Evolutionary conservation across 1,140 invertebrate genomes (phyloP).

Genomic region (Papilio machaon): DNA sequence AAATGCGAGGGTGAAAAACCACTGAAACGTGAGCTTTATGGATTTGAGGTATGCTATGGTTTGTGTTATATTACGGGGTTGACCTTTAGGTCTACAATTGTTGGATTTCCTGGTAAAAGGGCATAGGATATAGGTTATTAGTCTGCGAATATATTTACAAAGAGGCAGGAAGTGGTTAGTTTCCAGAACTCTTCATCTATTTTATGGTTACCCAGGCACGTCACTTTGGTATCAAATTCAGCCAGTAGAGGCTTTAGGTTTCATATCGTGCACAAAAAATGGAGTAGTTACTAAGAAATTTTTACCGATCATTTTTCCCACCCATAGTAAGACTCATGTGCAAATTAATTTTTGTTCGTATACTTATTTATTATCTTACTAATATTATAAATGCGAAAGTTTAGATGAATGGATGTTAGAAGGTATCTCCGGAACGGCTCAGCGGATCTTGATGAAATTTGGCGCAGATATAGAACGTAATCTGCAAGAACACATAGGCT

Average conservation of each 20-base stretch:
- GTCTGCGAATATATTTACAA: background rate
- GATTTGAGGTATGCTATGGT: background rate
- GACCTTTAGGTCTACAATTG: background rate
- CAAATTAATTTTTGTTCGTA: no score
- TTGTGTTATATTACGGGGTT: background rate
- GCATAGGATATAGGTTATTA: background rate
- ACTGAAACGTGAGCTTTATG: conserved; percentile 20
- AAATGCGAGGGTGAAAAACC: conserved; percentile 7
- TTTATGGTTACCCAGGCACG: background rate
- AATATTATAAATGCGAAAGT: no score
- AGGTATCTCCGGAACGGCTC: no score
- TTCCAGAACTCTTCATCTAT: background rate
- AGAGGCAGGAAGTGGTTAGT: background rate
- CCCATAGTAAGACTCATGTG: no score
- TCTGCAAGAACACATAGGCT: no score
- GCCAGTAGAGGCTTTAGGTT: background rate
- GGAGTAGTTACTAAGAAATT: no score
- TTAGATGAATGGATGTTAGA: no score
- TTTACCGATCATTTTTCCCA: no score
- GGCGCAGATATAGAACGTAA: no score
- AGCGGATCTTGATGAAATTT: no score
- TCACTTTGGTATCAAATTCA: background rate
- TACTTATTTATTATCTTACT: no score
- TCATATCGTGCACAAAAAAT: background rate
- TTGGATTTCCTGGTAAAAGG: background rate